phyloP scores from a whole-genome alignment of 2,113 vertebrate genomes.

The Uria lomvia region DNA sequence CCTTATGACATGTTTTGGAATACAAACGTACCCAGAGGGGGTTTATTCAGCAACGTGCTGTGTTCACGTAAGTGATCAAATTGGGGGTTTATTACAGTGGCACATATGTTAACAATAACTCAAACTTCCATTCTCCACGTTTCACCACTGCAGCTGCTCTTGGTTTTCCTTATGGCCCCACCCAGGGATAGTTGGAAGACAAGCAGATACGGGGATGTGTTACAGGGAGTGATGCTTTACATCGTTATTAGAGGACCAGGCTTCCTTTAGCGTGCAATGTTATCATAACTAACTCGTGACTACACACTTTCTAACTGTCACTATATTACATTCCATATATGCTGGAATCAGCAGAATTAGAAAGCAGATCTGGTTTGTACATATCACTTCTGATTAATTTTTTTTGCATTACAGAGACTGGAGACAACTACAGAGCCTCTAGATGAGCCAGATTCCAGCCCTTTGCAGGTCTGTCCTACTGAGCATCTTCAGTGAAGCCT shows the following conservation, averaged over 20 bases:
- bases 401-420: not conserved
- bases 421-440: not conserved
- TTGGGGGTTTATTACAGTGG: slow-evolving; percentile 6
- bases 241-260: not conserved
- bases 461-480: not conserved
- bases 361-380: not conserved
- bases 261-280: not conserved
- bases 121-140: slow-evolving; percentile 41
- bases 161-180: slow-evolving; percentile 53
- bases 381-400: not conserved
- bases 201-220: slow-evolving; percentile 2
- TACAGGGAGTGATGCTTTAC: slow-evolving; percentile 20
- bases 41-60: slow-evolving; percentile 13
- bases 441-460: not conserved
- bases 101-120: slow-evolving; percentile 73
- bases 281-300: slow-evolving; percentile 9
- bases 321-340: not conserved
- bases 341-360: slow-evolving; percentile 35
- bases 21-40: slow-evolving; percentile 44
- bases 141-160: slow-evolving; percentile 73
- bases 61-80: slow-evolving; percentile 29
- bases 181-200: slow-evolving; percentile 52
- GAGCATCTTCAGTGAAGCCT: not conserved
- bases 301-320: not conserved
- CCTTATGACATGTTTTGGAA: slow-evolving; percentile 58